Conservation (phyloP, 2,888 invertebrate genomes). For the Leucophora obtusa region DNA sequence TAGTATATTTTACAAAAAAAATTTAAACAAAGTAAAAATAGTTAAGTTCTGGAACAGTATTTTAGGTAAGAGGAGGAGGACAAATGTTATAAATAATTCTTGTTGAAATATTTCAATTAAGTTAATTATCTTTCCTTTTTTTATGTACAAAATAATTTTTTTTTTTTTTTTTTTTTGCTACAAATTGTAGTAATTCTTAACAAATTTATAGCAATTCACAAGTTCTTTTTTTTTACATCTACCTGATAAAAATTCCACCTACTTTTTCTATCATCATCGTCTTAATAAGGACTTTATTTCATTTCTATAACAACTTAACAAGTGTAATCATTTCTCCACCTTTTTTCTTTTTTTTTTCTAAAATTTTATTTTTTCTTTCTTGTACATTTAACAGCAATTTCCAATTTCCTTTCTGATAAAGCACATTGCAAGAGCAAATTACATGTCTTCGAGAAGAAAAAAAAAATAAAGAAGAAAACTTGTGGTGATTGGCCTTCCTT, state of each 20-base stretch:
- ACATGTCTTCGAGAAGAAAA: conserved; percentile 67
- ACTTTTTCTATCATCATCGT: conserved; percentile 69
- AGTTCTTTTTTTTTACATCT: conserved; percentile 23
- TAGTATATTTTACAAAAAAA: no score
- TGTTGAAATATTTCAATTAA: no score
- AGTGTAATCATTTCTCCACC: conserved; percentile 68
- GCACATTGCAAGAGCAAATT: conserved; percentile 78
- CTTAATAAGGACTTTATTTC: conserved; percentile 57
- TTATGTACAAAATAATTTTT: no score
- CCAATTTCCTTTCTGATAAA: conserved; percentile 78
- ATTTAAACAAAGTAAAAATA: no score
- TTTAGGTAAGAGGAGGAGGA: no score
- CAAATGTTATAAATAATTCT: no score
- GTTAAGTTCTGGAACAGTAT: no score
- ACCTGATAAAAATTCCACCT: conserved; percentile 69
- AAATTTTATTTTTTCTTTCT: conserved; percentile 47
- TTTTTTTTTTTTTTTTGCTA: not conserved
- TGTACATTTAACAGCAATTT: conserved; percentile 73
- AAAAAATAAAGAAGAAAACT: conserved; percentile 37
- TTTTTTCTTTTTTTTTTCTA: conserved; percentile 24
- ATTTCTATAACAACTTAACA: conserved; percentile 69
- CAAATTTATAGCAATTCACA: conserved; percentile 57
- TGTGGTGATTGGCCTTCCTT: conserved; percentile 75
- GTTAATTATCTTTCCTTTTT: no score
- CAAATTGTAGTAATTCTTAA: conserved; percentile 55